Evolutionary conservation across 2,113 vertebrate species (phyloP), one percentile per base, ranked within the genome.

Genomic region (Todiramphus saurophagus): DNA sequence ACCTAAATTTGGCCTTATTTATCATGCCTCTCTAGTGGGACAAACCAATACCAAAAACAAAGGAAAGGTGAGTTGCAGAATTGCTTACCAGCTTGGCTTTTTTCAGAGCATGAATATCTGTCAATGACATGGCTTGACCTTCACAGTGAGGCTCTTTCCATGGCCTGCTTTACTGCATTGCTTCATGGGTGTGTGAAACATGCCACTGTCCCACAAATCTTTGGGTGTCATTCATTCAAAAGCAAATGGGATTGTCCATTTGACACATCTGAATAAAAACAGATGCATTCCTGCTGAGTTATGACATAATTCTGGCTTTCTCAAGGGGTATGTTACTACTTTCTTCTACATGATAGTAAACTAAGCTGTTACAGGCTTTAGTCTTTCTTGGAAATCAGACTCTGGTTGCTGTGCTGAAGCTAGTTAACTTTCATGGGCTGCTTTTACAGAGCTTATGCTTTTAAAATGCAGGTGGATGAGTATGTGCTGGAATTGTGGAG

Each of bases 1-100:
- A 0, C 99, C 99, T n/a, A 99, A 99, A 91, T 99, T 99, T 46
- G 99, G 99, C 73, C 99, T 99, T 39, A 99, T 99, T 92, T 99
- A 99, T 97, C 99, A 99, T 41, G 99, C 99, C 51, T 99, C 99
- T 18, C 97, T 99, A 12, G 99, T 99, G 94, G 99, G 99, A 24
- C 99, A 99, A 97, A 98, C 98, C 23, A 98, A 98, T 39, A 98
- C 99, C 31, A 99, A 99, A 97, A 99, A 99, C 94, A 99, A 99
- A 97, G 99, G 99, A 96, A 99, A 99, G 98, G 99, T 99, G 77
- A 95, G 98, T 78, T 89, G 13, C 11, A 15, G 12, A 66, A 23
- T 79, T 76, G 15, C 46, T 80, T 33, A n/a, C 33, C 23, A 66
- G 30, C 18, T 43, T 41, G 37, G 2, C 11, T 75, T 68, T 73